Conservation (phyloP, 2,113 vertebrate species). For the Strigops habroptila region DNA sequence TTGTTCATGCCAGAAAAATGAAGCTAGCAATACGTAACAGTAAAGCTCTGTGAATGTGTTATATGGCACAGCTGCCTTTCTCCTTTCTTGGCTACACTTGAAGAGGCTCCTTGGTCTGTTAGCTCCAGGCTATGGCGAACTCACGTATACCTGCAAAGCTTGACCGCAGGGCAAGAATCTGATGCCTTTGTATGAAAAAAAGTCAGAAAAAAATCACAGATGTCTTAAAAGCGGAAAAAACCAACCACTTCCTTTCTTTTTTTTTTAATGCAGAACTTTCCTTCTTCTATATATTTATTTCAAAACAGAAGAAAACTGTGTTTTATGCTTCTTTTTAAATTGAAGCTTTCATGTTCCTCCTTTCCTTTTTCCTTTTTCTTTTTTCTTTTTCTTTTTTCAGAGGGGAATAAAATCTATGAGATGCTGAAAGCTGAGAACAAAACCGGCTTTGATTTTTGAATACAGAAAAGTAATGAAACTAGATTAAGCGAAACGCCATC, state of each 20-base stretch:
- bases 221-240: neutral
- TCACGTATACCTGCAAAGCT: neutral
- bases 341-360: neutral
- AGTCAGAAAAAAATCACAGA: too few relatives aligned
- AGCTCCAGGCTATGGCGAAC: neutral
- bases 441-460: neutral
- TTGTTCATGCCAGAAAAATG: neutral
- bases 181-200: neutral
- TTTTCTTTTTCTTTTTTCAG: neutral
- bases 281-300: neutral
- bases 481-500: neutral
- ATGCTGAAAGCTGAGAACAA: neutral
- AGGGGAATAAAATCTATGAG: neutral
- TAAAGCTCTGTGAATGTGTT: neutral
- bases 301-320: neutral
- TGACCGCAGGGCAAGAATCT: neutral
- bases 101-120: neutral
- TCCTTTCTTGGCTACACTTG: neutral
- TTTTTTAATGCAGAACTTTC: neutral
- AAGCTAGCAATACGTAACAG: neutral
- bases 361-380: too few relatives aligned
- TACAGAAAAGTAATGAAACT: neutral
- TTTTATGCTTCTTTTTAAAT: neutral
- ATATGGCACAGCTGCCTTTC: neutral
- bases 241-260: accelerated